Base-by-base conservation (phyloP, 1,140 invertebrate species). In the Drosophila asahinai region DNA sequence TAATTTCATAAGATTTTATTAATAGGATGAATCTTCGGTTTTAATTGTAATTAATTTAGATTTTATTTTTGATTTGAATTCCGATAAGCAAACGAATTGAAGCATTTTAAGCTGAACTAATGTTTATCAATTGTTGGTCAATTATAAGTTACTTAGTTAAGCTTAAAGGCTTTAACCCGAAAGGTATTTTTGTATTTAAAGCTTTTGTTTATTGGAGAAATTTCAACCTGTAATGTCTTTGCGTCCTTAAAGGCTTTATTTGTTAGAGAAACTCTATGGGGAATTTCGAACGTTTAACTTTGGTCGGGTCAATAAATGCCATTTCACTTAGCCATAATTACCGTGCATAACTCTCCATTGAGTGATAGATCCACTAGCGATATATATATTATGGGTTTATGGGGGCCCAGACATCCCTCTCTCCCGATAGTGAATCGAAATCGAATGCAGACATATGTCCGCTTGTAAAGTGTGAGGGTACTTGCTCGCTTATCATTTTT, bases 401-500 rank as follows among this genome's bases (percentile, higher is more conserved):
- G 45, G 45, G 47, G 3, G 15, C 45, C 22, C 66, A 66, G 66
- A 52, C 38, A 45, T 45, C 15, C 27, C 43, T 33, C 25, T 38
- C 33, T 15, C 1, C 15, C 27, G 25, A 40, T 54, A 54, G n/a
- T n/a, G 25, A 65, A 54, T 17, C 12, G 64, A n/a, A 67, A 25
- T 30, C 17, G 67, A 54, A 55, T 33, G 17, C 25, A 52, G 25
- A 72, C 70, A 71, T 48, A 38, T 71, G 67, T 57, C 49, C 22
- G 25, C 33, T 40, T 65, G 65, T 66, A 30, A 22, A 52, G 17
- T 15, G 38, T 43, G 48, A 14, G 48, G 19, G 36, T 7, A 57
- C 54, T 57, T 6, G 54, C 52, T 55, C 3, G 52, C 67, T 74
- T 74, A 74, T 74, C 71, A 73, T 38, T 73, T 68, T 60, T 61